Conservation (phyloP, 2,888 invertebrate genomes). For the Arctia plantaginis region DNA sequence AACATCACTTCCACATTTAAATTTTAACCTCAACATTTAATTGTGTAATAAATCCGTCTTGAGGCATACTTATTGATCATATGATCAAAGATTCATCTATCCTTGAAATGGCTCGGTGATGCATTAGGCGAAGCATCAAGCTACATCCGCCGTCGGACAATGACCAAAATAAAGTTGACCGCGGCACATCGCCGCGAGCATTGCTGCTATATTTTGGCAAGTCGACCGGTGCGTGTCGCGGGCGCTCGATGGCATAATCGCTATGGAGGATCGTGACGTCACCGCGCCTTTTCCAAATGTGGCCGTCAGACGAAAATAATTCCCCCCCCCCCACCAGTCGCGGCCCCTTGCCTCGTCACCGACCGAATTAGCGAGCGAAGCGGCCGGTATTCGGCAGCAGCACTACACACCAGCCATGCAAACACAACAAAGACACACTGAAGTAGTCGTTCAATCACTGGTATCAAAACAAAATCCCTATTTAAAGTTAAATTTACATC, state of each 20-base stretch:
- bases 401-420: conserved; percentile 52
- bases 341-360: conserved; percentile 81
- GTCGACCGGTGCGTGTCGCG: conserved; percentile 81
- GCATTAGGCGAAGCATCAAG: conserved; percentile 46
- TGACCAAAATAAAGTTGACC: conserved; percentile 83
- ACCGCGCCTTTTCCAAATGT: conserved; percentile 85
- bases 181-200: conserved; percentile 69
- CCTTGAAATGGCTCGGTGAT: conserved; percentile 42
- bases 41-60: background rate
- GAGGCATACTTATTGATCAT: background rate
- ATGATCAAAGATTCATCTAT: conserved; percentile 33
- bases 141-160: conserved; percentile 69
- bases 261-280: conserved; percentile 84
- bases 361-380: conserved; percentile 79
- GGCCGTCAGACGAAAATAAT: conserved; percentile 86
- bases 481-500: background rate
- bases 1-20: background rate
- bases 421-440: conserved; percentile 45
- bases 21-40: background rate
- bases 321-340: conserved; percentile 77
- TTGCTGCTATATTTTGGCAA: conserved; percentile 83
- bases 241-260: conserved; percentile 84
- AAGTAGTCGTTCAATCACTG: background rate
- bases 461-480: background rate
- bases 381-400: conserved; percentile 61